phyloP scores from a whole-genome alignment of 2,797 vertebrate species.

The Cossypha niveicapilla region DNA sequence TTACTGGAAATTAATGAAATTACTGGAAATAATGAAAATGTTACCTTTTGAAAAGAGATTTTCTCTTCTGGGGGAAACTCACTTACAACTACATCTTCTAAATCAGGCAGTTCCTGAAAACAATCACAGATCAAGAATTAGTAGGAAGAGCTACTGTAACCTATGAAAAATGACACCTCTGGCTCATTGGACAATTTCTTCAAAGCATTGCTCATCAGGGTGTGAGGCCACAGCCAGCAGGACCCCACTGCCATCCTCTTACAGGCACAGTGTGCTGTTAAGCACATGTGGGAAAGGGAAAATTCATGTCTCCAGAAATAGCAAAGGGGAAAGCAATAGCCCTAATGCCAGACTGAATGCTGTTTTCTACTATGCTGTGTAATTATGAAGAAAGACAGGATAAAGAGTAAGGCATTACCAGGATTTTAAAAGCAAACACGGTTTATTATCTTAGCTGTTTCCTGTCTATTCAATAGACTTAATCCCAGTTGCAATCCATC shows the following conservation, averaged over 20 bases:
- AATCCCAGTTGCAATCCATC: neutral
- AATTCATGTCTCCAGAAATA: neutral
- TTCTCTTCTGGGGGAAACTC: conserved; percentile 24
- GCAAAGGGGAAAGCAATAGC: neutral
- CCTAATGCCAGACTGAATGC: neutral
- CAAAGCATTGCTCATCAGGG: neutral
- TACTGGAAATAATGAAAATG: neutral
- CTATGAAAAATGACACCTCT: neutral
- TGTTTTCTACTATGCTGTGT: neutral
- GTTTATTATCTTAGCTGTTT: neutral
- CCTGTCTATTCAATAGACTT: neutral
- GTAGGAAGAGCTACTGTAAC: neutral
- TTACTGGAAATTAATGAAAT: neutral
- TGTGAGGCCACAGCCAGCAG: neutral
- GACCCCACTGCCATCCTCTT: neutral
- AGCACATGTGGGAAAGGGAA: neutral
- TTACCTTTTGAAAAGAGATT: conserved; percentile 36
- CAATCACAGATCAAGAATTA: neutral
- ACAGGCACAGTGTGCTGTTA: neutral
- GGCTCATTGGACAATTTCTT: neutral
- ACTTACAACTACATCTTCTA: conserved; percentile 80
- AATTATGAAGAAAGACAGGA: neutral
- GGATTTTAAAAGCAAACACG: neutral
- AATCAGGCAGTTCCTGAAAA: conserved; percentile 87
- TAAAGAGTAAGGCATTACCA: neutral